A percentile compares a stretch with the other conserved stretches of the same genome.
phyloP scores from a whole-genome alignment of 2,113 vertebrate genomes.

The Semnopithecus entellus region DNA sequence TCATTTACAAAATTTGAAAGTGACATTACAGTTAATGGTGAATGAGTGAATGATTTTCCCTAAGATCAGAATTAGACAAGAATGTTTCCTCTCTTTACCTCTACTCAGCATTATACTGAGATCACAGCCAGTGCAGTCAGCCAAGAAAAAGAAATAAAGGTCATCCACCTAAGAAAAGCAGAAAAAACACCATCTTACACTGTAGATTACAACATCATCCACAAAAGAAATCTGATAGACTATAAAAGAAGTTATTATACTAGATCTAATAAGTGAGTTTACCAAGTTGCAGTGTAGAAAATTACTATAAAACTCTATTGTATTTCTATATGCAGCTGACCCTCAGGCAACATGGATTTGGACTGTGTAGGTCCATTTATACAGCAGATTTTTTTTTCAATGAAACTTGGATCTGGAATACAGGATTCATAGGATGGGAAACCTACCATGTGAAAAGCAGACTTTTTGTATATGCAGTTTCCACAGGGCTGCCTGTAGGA shows the following conservation, averaged over 20 bases:
- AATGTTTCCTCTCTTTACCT: background rate
- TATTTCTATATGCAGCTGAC: background rate
- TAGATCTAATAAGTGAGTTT: background rate
- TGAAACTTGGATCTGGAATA: background rate
- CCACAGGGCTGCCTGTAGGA: background rate
- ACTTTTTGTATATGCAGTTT: background rate
- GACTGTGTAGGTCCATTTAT: background rate
- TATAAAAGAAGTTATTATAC: background rate
- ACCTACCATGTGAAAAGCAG: background rate
- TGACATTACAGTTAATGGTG: rapidly evolving
- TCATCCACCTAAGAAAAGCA: background rate
- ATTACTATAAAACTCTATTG: background rate
- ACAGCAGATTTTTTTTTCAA: background rate
- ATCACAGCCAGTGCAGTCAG: background rate
- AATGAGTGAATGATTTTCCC: background rate
- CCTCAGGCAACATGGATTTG: background rate
- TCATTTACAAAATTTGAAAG: background rate
- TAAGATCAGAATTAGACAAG: background rate
- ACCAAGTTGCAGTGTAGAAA: background rate
- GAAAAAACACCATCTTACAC: background rate
- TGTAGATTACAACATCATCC: background rate
- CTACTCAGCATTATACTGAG: background rate
- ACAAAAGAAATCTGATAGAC: background rate
- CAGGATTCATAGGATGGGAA: background rate
- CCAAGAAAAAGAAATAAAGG: background rate